These are phyloP conservation scores for Eriosoma lanigerum DNA, from an alignment of 1,140 invertebrate genomes.

Conservation along the genomic window DNA sequence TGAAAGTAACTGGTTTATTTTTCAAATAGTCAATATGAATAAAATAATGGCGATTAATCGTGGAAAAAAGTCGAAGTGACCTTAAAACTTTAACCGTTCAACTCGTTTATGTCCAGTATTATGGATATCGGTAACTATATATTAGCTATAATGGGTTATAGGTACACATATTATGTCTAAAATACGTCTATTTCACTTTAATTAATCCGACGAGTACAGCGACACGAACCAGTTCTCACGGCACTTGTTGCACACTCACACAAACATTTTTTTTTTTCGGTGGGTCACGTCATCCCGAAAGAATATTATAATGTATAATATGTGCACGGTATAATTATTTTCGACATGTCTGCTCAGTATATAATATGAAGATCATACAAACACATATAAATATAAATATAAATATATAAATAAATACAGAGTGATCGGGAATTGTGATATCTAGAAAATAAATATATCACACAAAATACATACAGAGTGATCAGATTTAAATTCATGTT, in stretches of 20 bases:
- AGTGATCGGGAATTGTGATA: no score
- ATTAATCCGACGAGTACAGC: conserved; percentile 1
- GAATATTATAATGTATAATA: not conserved
- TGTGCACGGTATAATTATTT: not conserved
- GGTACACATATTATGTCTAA: not conserved
- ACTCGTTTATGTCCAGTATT: no score
- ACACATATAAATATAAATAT: no score
- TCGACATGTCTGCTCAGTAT: not conserved
- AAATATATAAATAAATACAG: no score
- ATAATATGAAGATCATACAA: no score
- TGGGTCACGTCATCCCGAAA: conserved; percentile 18
- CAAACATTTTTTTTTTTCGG: conserved; percentile 8
- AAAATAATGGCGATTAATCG: no score
- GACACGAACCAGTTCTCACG: conserved; percentile 23
- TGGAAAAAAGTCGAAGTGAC: no score
- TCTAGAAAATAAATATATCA: no score
- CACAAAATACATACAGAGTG: no score
- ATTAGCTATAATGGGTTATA: not conserved
- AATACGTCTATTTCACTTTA: not conserved
- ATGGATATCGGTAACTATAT: not conserved
- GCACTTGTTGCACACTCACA: not conserved
- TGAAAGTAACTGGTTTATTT: no score
- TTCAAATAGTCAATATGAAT: no score
- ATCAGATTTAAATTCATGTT: no score
- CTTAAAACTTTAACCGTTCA: not conserved